Conservation (phyloP, 2,888 invertebrate genomes). For the Drosophila paramelanica region DNA sequence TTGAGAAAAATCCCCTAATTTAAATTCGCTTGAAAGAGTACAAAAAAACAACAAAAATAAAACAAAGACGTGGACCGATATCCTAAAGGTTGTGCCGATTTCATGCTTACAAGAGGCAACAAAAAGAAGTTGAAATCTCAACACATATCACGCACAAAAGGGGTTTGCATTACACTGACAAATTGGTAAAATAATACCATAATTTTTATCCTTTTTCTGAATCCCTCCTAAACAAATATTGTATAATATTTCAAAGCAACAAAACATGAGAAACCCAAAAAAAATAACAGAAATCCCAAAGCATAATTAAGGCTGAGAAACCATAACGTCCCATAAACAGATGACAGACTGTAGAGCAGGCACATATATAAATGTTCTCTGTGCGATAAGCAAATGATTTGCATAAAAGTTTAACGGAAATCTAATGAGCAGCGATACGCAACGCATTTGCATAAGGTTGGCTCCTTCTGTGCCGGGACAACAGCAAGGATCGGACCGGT, state of each 20-base stretch:
- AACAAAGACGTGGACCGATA: too few species aligned
- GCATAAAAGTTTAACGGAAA: slow-evolving; percentile 80
- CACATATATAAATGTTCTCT: background rate
- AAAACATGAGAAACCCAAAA: slow-evolving; percentile 1
- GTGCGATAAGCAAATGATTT: slow-evolving; percentile 56
- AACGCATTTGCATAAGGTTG: slow-evolving; percentile 58
- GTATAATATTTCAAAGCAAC: slow-evolving; percentile 70
- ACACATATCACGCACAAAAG: slow-evolving; percentile 57
- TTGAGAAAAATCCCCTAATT: slow-evolving; percentile 15
- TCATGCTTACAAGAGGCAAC: slow-evolving; percentile 57
- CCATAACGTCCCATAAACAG: slow-evolving; percentile 69
- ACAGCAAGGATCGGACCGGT: slow-evolving; percentile 39
- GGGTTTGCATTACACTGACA: slow-evolving; percentile 74
- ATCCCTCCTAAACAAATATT: slow-evolving; percentile 70
- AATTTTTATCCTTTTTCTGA: slow-evolving; percentile 73
- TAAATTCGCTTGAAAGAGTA: slow-evolving; percentile 50
- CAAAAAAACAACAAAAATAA: slow-evolving; percentile 46
- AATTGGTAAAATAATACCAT: slow-evolving; percentile 80
- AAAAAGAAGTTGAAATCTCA: slow-evolving; percentile 23
- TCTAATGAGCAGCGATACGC: slow-evolving; percentile 63
- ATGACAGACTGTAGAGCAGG: slow-evolving; percentile 54
- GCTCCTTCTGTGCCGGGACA: slow-evolving; percentile 11
- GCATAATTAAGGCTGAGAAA: slow-evolving; percentile 42
- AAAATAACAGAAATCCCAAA: slow-evolving; percentile 16
- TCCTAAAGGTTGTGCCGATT: slow-evolving; percentile 45